Evolutionary conservation across 2,888 invertebrate genomes (phyloP), one percentile per base, ranked within the genome.

Genomic region (Scrobipalpa costella): DNA sequence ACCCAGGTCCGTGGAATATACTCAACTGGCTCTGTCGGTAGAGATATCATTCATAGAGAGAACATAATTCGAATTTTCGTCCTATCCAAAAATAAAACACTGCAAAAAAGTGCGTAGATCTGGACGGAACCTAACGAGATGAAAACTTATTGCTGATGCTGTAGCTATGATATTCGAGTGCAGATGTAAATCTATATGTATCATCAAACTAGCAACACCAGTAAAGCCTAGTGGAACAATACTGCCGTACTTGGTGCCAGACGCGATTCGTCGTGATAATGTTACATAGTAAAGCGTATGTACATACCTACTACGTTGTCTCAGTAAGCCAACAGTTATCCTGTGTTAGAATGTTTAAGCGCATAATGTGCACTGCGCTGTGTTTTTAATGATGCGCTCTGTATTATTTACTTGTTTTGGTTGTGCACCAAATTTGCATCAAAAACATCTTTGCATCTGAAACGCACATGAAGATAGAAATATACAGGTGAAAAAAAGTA

Each of bases 211-310:
- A 50, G 21, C 21, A 17, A 50, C 50, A 50, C 9, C 50, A 50
- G 50, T 50, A 50, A 11, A 8, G 21, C 50, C 50, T 19, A 50
- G 50, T 50, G 9, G 21, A 50, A 50, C 50, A 1, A 47, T 50
- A 50, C 50, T 50, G 50, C 50, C 50, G 19, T 21, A 49, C 7
- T 19, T 19, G 17, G 19, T 21, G 50, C 21, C 50, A 50, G 21
- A 50, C 50, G 17, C 19, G 19, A 15, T 17, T 9, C 11, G 15
- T 50, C 50, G 50, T 50, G 21, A 21, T 50, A 21, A 50, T 50
- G 17, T 50, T 50, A 17, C 17, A 50, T 50, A 50, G 50, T 50
- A 17, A 50, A 21, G 21, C 21, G 11, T 50, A 21, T 11, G 19
- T 50, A 19, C 11, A 19, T 50, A 15, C 50, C 5, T 19, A 21